These are phyloP conservation scores for Neodon shergylaensis DNA, from an alignment of 2,113 vertebrate species.

Conservation along the genomic window DNA sequence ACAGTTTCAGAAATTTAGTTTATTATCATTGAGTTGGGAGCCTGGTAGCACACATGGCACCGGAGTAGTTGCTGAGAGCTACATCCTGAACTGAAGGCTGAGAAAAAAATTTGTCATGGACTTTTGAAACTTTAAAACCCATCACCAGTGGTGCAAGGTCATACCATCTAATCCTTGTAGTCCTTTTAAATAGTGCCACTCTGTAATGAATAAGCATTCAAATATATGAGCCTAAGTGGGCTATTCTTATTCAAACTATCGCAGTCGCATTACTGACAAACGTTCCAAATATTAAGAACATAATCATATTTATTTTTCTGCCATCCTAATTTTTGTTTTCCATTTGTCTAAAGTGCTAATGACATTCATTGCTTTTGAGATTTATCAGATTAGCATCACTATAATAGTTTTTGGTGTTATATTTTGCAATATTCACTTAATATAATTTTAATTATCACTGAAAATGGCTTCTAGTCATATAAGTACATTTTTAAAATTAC, in stretches of 20 bases:
- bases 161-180: background rate
- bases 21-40: background rate
- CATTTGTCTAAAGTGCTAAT: slow-evolving; percentile 74
- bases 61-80: background rate
- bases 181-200: background rate
- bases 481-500: slow-evolving; percentile 71
- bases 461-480: slow-evolving; percentile 74
- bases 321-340: slow-evolving; percentile 71
- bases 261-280: background rate
- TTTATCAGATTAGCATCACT: slow-evolving; percentile 72
- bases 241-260: background rate
- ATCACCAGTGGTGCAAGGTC: background rate
- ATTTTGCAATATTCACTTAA: slow-evolving; percentile 75
- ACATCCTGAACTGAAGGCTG: background rate
- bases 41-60: background rate
- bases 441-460: slow-evolving; percentile 78
- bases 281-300: slow-evolving; percentile 23
- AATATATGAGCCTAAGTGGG: background rate
- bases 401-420: slow-evolving; percentile 71
- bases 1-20: background rate
- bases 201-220: background rate
- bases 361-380: slow-evolving; percentile 73
- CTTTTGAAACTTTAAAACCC: background rate
- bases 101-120: background rate
- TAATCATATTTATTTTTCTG: slow-evolving; percentile 17